phyloP scores from a whole-genome alignment of 2,797 vertebrate genomes.

The Stomatorhinus walkeri region DNA sequence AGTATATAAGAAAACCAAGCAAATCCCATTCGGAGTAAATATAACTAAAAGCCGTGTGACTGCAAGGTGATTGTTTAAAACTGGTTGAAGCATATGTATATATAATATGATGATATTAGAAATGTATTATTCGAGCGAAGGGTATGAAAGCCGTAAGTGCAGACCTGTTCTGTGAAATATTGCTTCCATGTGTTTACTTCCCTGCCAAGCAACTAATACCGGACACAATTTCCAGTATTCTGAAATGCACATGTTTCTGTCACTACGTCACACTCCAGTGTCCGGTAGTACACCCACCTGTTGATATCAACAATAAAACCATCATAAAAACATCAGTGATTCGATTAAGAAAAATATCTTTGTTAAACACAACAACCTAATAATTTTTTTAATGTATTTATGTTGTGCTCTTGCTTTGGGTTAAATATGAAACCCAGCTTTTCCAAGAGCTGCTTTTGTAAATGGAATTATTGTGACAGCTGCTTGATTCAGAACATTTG shows the following conservation, averaged over 20 bases:
- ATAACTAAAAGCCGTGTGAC: not conserved
- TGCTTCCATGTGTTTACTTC: not conserved
- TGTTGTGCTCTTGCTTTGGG: not conserved
- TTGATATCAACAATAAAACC: not conserved
- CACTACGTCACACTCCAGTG: not conserved
- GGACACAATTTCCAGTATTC: not conserved
- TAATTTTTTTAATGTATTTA: not conserved
- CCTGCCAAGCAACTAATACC: not conserved
- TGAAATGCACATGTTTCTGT: not conserved
- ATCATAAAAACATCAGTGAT: not conserved
- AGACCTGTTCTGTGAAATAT: not conserved
- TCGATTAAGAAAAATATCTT: not conserved
- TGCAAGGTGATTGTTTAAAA: not conserved
- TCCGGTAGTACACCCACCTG: not conserved
- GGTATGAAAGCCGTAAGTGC: not conserved
- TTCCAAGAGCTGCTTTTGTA: not conserved
- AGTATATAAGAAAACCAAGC: not conserved
- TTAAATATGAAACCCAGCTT: not conserved
- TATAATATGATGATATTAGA: not conserved
- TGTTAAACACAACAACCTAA: not conserved
- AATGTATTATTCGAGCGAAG: not conserved
- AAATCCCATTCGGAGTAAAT: not conserved
- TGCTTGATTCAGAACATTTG: slow-evolving; percentile 12
- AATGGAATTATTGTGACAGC: slow-evolving; percentile 15
- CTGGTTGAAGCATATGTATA: not conserved